Evolutionary conservation across 2,888 invertebrate genomes (phyloP), one percentile per base, ranked within the genome.

Genomic region (Drosophila crucigera): DNA sequence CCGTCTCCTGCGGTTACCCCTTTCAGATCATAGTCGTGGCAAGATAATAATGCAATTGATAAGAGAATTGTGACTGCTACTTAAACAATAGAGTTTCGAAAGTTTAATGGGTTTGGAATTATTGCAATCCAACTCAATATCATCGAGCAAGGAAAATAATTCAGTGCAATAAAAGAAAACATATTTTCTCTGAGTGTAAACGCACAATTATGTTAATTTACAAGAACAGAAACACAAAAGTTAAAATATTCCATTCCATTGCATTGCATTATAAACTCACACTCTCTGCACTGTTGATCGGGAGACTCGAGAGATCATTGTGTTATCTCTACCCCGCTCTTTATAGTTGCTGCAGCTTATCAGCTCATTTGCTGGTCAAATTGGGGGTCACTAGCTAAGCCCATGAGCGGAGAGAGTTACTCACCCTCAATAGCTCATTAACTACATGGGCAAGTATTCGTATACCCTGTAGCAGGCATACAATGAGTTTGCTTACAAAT

Each of bases 1-100:
- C 31, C 62, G 49, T 54, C 73, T 14, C 22, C 55, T 54, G 49
- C 22, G 53, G 47, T 52, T 66, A 31, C 25, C 59, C 11, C 28
- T 39, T 47, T 28, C 55, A n/a, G 49, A 49, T 70, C 54, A 43
- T 35, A 28, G 58, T n/a, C 61, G 54, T 28, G 47, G 25, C 64
- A 56, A 53, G 66, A 73, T 64, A 58, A 64, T 70, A 70, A 67
- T 63, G 59, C 63, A 63, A 64, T 69, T 78, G 63, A 71, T 76
- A 67, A 54, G 68, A 59, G 43, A 37, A 39, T 59, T 59, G 47
- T n/a, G 31, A 33, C 30, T n/a, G 52, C 7, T 28, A 39, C n/a
- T 25, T 10, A 28, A n/a, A n/a, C 30, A 39, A 39, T 39, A 39
- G 47, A 16, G 37, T 58, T 43, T 33, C 16, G 1, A 30, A 43